Conservation (phyloP, 2,888 invertebrate genomes). For the Torymus aiolomorphi region DNA sequence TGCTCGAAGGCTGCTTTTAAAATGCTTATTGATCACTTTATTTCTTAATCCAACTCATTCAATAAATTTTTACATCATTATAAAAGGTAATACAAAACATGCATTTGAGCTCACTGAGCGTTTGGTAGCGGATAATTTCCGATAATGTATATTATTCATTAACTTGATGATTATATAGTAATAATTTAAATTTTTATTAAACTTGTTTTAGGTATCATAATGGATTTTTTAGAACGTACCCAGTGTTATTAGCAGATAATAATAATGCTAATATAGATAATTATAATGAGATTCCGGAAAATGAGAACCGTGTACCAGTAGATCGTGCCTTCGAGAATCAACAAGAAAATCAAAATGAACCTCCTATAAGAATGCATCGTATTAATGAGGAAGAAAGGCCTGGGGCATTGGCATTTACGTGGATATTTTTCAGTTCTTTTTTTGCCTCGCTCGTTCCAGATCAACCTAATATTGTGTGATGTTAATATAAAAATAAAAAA, state of each 20-base stretch:
- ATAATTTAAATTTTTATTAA: too few species aligned
- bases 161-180: too few species aligned
- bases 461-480: slow-evolving; percentile 80
- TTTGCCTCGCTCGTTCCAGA: slow-evolving; percentile 96
- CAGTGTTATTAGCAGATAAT: slow-evolving; percentile 62
- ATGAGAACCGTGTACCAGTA: slow-evolving; percentile 56
- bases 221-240: slow-evolving; percentile 83
- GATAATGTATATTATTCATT: too few species aligned
- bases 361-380: slow-evolving; percentile 69
- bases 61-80: too few species aligned
- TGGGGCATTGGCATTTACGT: slow-evolving; percentile 85
- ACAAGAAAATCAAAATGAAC: slow-evolving; percentile 61
- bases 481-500: too few species aligned
- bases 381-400: slow-evolving; percentile 78
- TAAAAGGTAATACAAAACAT: too few species aligned
- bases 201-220: slow-evolving; percentile 80
- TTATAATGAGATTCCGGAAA: slow-evolving; percentile 67
- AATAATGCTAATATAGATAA: slow-evolving; percentile 57
- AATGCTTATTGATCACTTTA: too few species aligned
- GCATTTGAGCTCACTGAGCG: too few species aligned
- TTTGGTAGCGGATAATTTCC: too few species aligned
- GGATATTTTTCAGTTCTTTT: slow-evolving; percentile 95
- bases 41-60: too few species aligned
- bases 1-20: too few species aligned
- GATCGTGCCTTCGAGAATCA: slow-evolving; percentile 69